These are phyloP conservation scores for Acanthococcus lagerstroemiae DNA, from an alignment of 2,888 invertebrate genomes.

Conservation along the genomic window DNA sequence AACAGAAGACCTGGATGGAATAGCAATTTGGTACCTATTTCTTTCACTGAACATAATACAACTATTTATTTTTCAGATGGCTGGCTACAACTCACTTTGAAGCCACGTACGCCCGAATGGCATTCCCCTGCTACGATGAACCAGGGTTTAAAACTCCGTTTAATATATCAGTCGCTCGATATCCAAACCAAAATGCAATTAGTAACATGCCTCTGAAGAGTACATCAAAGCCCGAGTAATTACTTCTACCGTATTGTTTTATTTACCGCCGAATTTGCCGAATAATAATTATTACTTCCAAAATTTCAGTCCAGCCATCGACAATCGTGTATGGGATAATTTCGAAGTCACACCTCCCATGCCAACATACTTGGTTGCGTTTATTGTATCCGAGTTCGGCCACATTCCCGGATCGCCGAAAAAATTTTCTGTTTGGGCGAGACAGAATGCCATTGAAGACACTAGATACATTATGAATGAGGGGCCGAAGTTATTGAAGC, in stretches of 20 bases:
- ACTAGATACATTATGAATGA: slow-evolving; percentile 48
- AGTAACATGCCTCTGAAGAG: background rate
- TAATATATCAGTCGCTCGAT: background rate
- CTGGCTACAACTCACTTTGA: background rate
- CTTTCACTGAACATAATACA: no score
- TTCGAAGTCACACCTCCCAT: slow-evolving; percentile 35
- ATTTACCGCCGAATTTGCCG: no score
- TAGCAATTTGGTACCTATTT: no score
- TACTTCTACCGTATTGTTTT: no score
- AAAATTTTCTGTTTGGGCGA: slow-evolving; percentile 32
- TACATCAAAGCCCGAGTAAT: background rate
- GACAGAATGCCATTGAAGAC: slow-evolving; percentile 37
- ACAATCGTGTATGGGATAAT: slow-evolving; percentile 26
- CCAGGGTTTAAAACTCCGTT: background rate
- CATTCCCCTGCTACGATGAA: background rate
- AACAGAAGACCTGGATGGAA: no score
- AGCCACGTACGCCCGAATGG: background rate
- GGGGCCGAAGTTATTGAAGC: slow-evolving; percentile 49
- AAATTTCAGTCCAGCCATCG: background rate
- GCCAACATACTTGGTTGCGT: slow-evolving; percentile 62
- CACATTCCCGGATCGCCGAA: slow-evolving; percentile 41
- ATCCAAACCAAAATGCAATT: background rate
- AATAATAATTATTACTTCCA: no score
- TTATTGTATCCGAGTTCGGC: slow-evolving; percentile 67
- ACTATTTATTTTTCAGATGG: background rate